Conservation (phyloP, 2,797 vertebrate genomes). For the Pitangus sulphuratus region DNA sequence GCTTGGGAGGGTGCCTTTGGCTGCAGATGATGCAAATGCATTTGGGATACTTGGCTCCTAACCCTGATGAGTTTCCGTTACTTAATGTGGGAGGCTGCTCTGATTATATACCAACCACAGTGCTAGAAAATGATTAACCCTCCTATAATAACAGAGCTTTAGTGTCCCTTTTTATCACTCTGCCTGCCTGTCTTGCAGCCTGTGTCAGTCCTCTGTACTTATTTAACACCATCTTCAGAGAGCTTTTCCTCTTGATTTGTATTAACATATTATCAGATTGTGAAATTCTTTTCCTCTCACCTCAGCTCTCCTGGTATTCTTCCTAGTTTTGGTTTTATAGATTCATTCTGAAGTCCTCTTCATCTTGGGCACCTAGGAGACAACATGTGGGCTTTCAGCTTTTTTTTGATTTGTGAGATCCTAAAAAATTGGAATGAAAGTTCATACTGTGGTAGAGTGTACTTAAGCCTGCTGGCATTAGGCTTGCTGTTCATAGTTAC, state of each 20-base stretch:
- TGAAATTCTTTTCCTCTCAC: background rate
- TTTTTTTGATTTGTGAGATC: slow-evolving; percentile 3
- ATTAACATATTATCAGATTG: background rate
- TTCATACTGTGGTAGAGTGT: background rate
- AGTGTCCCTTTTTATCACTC: background rate
- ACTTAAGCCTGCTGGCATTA: background rate
- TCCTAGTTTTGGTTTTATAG: background rate
- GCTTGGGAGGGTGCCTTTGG: fast-evolving
- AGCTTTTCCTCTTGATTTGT: background rate
- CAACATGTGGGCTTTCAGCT: background rate
- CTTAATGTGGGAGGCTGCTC: background rate
- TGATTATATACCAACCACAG: background rate
- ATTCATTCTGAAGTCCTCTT: background rate
- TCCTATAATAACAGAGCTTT: background rate
- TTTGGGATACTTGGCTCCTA: background rate
- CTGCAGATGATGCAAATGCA: background rate
- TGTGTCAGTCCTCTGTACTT: background rate
- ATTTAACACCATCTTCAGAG: background rate
- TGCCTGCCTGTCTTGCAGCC: background rate
- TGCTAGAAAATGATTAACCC: slow-evolving; percentile 18
- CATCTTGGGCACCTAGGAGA: background rate
- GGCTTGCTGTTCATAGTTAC: background rate
- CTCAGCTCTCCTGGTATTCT: background rate
- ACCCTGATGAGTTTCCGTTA: fast-evolving
- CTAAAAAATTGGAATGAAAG: background rate